Evolutionary conservation across 2,113 vertebrate genomes (phyloP), one percentile per base, ranked within the genome.

Genomic region (Hyperoodon ampullatus): DNA sequence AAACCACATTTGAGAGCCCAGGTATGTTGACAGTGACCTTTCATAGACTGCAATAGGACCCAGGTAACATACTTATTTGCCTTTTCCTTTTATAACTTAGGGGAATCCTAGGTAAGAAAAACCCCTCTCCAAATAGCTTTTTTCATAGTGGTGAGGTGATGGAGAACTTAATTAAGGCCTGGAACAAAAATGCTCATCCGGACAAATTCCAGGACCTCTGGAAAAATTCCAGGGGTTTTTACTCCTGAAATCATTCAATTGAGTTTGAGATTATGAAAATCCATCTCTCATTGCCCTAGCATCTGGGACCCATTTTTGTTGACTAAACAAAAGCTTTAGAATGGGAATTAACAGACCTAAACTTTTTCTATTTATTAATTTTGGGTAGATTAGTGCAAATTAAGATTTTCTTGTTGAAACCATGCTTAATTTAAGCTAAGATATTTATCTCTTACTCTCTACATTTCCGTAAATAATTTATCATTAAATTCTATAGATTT

Each of bases 61-160:
- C 7, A 81, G 30, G 9, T 42, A 63, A 71, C 23, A 60, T 24
- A 35, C 11, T 61, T 90, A 42, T n/a, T 53, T 83, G 33, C 6
- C 33, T 85, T 92, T 88, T 13, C n/a, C 5, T 63, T 74, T 94
- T 65, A 19, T 70, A 6, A 16, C 19, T 77, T 39, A 14, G 47
- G 21, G 5, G 44, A 95, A 88, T 18, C 63, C n/a, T 84, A 95
- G 42, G 8, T 33, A 82, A 87, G 90, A 95, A 95, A 88, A 88
- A 42, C 0, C 13, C 33, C 4, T 88, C 23, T 63, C 63, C 35
- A 82, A 60, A 55, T n/a, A 88, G 5, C 12, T 80, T 93, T 92
- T 35, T 61, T 66, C 30, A 53, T 33, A 75, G 44, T 35, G 11
- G 4, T 74, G 35, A 78, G 21, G 35, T 58, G 39, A 50, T 14